Evolutionary conservation across 2,113 vertebrate species (phyloP), one percentile per base, ranked within the genome.

Genomic region (Bucco capensis): DNA sequence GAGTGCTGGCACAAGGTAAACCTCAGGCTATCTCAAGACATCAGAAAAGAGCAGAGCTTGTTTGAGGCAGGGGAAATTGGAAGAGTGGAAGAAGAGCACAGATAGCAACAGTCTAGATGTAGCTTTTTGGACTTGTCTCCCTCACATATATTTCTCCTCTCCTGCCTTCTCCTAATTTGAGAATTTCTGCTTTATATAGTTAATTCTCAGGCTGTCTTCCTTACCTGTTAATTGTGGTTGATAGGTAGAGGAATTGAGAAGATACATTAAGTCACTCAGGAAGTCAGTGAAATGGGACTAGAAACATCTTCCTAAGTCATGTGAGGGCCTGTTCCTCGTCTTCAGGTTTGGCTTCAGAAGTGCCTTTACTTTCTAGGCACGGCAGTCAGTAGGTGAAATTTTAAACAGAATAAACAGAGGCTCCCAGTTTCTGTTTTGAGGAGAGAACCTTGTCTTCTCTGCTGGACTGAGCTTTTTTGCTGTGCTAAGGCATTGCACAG

Each of bases 341-440:
- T 86, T 89, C 51, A 57, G 2, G 2, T 88, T 67, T 88, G 69
- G 21, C 44, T 71, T 85, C 53, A 79, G 70, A 92, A 89, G 51
- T 47, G 17, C 38, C 46, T 92, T 91, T 88, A 37, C 72, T 92
- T 93, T 61, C 40, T 69, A 69, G 40, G 9, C 0, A 4, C 37
- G 78, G n/a, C 35, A 67, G 9, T 33, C 53, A 31, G 18, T 74
- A 56, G 10, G 8, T 51, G 40, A 49, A 83, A 67, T 90, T 79
- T 83, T 57, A 77, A 76, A 56, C 6, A 24, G 47, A 50, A 6
- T 66, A 65, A 87, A 71, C 5, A 14, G 35, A 64, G 44, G 17
- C 13, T 56, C 23, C 15, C 17, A 28, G 28, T 77, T 86, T 54
- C 53, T 83, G 28, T 64, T 73, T 44, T 61, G 53, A 57, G 31